phyloP scores from a whole-genome alignment of 2,888 invertebrate genomes.

The Euphydryas editha region DNA sequence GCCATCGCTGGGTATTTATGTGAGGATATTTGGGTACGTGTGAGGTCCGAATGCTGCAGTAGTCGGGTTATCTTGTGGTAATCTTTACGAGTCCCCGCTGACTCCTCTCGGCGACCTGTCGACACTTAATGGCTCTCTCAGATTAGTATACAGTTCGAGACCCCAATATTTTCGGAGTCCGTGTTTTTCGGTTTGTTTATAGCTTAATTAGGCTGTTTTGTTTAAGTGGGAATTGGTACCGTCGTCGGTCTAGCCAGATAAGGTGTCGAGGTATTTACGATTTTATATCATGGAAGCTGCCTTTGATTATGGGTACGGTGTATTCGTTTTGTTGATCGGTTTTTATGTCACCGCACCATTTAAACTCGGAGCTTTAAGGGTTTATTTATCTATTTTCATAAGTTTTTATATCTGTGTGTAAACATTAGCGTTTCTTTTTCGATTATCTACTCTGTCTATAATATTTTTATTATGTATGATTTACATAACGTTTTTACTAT shows the following conservation, averaged over 20 bases:
- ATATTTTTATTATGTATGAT: slow-evolving; percentile 1
- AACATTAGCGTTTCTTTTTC: slow-evolving; percentile 4
- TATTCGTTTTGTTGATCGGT: slow-evolving; percentile 65
- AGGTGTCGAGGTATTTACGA: slow-evolving; percentile 82
- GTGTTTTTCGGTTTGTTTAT: slow-evolving; percentile 82
- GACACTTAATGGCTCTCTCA: slow-evolving; percentile 77
- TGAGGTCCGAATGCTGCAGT: slow-evolving; percentile 77
- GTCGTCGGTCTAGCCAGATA: slow-evolving; percentile 76
- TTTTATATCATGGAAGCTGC: slow-evolving; percentile 62
- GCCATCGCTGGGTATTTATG: slow-evolving; percentile 79
- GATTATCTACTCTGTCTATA: slow-evolving; percentile 11
- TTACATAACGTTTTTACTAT: neutral
- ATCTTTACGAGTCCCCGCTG: slow-evolving; percentile 79
- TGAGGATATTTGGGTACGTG: slow-evolving; percentile 68
- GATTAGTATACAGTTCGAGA: slow-evolving; percentile 66
- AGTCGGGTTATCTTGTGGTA: slow-evolving; percentile 80
- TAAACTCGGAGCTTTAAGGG: slow-evolving; percentile 42
- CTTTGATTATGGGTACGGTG: slow-evolving; percentile 55
- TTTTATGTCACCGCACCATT: slow-evolving; percentile 51
- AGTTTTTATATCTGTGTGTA: slow-evolving; percentile 8
- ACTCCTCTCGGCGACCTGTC: slow-evolving; percentile 78
- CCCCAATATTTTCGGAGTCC: slow-evolving; percentile 71
- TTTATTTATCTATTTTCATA: slow-evolving; percentile 33
- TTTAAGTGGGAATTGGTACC: slow-evolving; percentile 72
- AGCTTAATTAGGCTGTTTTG: slow-evolving; percentile 83